Evolutionary conservation across 1,140 invertebrate species (phyloP), one percentile per base, ranked within the genome.

Genomic region (Zaprionus kolodkinae): DNA sequence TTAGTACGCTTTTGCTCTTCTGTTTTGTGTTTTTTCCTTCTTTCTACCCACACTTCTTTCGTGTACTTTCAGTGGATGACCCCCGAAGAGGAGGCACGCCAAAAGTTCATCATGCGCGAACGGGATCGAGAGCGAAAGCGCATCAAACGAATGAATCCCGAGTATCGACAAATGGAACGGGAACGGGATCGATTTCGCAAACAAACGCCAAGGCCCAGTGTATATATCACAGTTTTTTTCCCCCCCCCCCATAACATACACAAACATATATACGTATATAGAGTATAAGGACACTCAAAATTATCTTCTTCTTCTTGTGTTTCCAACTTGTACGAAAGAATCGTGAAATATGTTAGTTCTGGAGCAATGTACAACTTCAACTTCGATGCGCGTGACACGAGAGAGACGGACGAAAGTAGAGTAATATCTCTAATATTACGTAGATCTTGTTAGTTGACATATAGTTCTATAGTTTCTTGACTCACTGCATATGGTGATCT

Each of bases 401-500:
- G 1, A 21, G 1, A 36, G 21, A 40, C n/a, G 52, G 21, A 65
- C 35, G n/a, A 35, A 17, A 54, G 13, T 27, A 30, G 27, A 30
- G 27, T 13, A 54, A 0, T 54, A n/a, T 33, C 4, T 35, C 4
- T 35, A 35, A 6, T 10, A 35, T 35, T n/a, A 35, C 7, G 52
- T 57, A 36, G 6, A 21, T 21, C 21, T 57, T 1, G 15, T 10
- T 15, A 10, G 30, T 21, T 25, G 13, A 25, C 6, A 66, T 56
- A 38, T 56, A 38, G 1, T 56, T 27, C 10, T 17, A 17, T 35
- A 38, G 0, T 15, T 27, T 15, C 3, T 65, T 15, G 2, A 90
- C 90, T 85, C 48, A 92, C 91, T 92, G 70, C 91, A 92, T 60
- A 92, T 91, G 7, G 81, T 80, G 11, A 92, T 70, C 35, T 91